Evolutionary conservation across 2,888 invertebrate genomes (phyloP).

Genomic region (Allolobophora icterica): DNA sequence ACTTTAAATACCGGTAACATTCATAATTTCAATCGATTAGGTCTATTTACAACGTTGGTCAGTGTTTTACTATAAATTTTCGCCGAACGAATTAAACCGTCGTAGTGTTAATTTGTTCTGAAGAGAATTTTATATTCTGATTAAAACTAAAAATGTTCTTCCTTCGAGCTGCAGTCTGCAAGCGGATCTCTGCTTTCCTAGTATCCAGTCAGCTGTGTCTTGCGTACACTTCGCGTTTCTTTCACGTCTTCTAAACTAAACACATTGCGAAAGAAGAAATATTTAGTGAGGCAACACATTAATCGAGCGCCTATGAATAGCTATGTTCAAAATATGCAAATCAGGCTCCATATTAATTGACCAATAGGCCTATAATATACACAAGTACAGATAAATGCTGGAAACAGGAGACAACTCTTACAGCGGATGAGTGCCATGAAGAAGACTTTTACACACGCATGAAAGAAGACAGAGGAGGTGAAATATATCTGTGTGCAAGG

Average conservation of each 20-base stretch:
- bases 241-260: neutral
- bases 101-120: neutral
- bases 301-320: neutral
- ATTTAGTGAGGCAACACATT: neutral
- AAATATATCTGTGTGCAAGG: neutral
- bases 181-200: neutral
- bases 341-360: neutral
- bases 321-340: neutral
- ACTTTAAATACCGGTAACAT: neutral
- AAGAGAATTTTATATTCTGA: neutral
- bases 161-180: too few relatives aligned
- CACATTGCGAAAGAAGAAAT: neutral
- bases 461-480: neutral
- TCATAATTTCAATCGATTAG: neutral
- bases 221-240: neutral
- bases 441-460: neutral
- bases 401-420: neutral
- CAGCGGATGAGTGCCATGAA: neutral
- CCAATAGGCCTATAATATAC: too few relatives aligned
- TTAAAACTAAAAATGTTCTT: neutral
- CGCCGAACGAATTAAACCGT: neutral
- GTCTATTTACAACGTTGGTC: too few relatives aligned
- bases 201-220: neutral
- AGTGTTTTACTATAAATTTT: neutral
- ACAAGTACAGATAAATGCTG: neutral